A percentile compares a stretch with the other conserved stretches of the same genome.
Evolutionary conservation across 2,113 vertebrate species (phyloP).

Genomic region (Istiophorus platypterus): DNA sequence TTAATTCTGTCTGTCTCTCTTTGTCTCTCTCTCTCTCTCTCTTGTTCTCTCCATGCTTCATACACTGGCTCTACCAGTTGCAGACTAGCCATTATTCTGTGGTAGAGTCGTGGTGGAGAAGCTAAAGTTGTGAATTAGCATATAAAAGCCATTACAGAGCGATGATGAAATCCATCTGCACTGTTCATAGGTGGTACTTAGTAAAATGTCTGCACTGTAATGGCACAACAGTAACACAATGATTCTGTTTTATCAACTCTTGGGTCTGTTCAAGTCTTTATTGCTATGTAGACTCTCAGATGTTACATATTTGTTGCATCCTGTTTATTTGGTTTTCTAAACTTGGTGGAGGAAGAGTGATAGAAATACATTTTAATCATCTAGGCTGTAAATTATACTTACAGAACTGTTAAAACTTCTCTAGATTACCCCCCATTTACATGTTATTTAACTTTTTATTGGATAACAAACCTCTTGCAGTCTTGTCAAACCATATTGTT

Average conservation of each 20-base stretch:
- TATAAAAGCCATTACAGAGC: conserved; percentile 82
- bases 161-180: conserved; percentile 84
- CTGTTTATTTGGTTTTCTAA: conserved; percentile 2
- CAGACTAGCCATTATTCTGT: conserved; percentile 83
- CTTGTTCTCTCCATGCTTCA: conserved; percentile 59
- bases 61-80: conserved; percentile 83
- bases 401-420: neutral
- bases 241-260: conserved; percentile 65
- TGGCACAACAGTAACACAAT: conserved; percentile 64
- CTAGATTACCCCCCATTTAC: too few species aligned
- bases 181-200: conserved; percentile 71
- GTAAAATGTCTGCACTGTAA: conserved; percentile 68
- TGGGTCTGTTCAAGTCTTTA: conserved; percentile 29
- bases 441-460: neutral
- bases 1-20: conserved; percentile 58
- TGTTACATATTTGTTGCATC: conserved; percentile 22
- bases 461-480: neutral
- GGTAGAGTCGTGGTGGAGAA: conserved; percentile 80
- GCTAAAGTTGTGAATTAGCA: conserved; percentile 85
- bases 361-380: conserved; percentile 19
- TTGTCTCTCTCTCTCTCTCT: conserved; percentile 46
- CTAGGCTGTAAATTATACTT: neutral
- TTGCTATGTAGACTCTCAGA: conserved; percentile 19
- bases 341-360: neutral
- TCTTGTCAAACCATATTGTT: neutral